These are phyloP conservation scores for Eleutherodactylus coqui DNA, from an alignment of 2,797 vertebrate species.

Conservation along the genomic window DNA sequence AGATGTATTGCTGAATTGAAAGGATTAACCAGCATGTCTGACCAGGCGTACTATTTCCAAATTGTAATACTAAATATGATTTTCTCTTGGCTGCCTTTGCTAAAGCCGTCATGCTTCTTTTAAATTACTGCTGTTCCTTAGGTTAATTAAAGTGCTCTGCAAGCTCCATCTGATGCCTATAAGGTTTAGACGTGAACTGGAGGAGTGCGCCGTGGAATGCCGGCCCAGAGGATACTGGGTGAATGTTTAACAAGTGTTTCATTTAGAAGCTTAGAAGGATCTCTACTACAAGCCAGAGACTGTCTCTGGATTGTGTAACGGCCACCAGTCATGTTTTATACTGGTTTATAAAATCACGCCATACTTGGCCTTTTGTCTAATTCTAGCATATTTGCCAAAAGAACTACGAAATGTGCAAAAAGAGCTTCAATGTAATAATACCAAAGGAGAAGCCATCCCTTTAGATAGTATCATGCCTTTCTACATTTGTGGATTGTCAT, in stretches of 20 bases:
- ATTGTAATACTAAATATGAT: conserved; percentile 61
- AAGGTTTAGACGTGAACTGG: conserved; percentile 43
- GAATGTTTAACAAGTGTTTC: conserved; percentile 51
- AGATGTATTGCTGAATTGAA: conserved; percentile 57
- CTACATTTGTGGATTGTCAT: not conserved
- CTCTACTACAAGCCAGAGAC: not conserved
- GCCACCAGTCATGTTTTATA: not conserved
- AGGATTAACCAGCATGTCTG: conserved; percentile 60
- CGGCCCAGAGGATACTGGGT: not conserved
- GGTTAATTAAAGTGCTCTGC: conserved; percentile 63
- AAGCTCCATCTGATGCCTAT: conserved; percentile 53
- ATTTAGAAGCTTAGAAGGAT: conserved; percentile 44
- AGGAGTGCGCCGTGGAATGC: conserved; percentile 52
- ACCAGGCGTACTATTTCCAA: conserved; percentile 39
- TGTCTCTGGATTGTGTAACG: conserved; percentile 54
- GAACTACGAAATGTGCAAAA: not conserved
- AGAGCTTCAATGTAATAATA: not conserved
- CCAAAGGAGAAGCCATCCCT: not conserved
- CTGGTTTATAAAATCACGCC: accelerated
- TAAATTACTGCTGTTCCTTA: conserved; percentile 57
- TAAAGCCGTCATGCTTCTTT: conserved; percentile 60
- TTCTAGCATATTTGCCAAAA: not conserved
- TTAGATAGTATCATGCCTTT: not conserved
- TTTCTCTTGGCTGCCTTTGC: conserved; percentile 63
- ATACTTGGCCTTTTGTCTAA: conserved; percentile 10